Base-by-base conservation (phyloP, 2,797 vertebrate species). In the Holocentrus rufus region DNA sequence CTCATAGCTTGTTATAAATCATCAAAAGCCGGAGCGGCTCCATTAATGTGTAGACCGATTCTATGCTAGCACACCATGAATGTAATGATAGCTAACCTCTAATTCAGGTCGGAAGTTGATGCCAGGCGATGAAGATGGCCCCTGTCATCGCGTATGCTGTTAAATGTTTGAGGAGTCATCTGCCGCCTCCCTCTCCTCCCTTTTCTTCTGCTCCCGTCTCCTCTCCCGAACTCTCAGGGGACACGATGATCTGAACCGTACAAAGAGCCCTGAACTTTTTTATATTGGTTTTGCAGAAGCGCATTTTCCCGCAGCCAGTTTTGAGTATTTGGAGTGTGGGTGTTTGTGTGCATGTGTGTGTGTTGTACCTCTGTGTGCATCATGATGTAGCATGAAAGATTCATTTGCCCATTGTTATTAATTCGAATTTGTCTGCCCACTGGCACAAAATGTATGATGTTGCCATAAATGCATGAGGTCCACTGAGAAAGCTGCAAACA, bases 141-240 rank as follows among this genome's bases (percentile, higher is more conserved):
- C 73, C 70, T 81, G 58, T 80, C 44, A 63, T 76, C 59, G 79
- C 54, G 82, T 68, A 80, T 83, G 65, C 69, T 81, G 59, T 79
- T 74, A 72, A 62, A 74, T 68, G 62, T 70, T 65, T 52, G 52
- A 73, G 52, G 36, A 85, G 74, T 85, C 74, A 46, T 82, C 60
- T 71, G 27, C 34, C 4, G 14, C 63, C 57, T 59, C 10, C 13
- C 44, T 66, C n/a, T 53, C 20, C 5, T 69, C 59, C 53, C 23
- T 8, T 80, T 62, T 30, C 34, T n/a, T 71, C 50, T 70, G 13
- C 49, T 72, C 7, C 52, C 56, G 13, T 30, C 15, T 31, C 13
- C 20, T 22, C 6, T 10, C 52, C 22, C 13, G 7, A 3, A 22
- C 52, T 69, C 13, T 60, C 31, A 30, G 3, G 17, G 17, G 55